A percentile compares a stretch with the other conserved stretches of the same genome.
These are phyloP conservation scores for Pristionchus japonicus DNA, from an alignment of 2,888 invertebrate species.

Conservation along the genomic window DNA sequence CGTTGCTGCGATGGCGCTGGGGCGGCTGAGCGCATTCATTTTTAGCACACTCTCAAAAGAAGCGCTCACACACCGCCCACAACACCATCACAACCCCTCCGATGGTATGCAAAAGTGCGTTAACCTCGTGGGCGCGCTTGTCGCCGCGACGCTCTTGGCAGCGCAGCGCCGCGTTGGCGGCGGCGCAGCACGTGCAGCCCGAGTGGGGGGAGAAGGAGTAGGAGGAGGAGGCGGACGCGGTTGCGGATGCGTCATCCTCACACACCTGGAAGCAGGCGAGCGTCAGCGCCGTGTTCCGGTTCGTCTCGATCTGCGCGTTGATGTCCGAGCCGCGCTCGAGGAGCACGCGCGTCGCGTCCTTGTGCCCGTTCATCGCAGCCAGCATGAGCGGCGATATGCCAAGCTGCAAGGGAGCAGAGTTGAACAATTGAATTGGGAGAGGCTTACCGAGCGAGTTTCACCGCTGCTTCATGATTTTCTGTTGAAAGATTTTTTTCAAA, in stretches of 20 bases:
- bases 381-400: conserved; percentile 99
- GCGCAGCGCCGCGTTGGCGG: neutral
- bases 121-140: neutral
- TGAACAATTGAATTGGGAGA: too few relatives aligned
- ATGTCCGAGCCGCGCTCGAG: conserved; percentile 98
- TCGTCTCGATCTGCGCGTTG: conserved; percentile 97
- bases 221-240: too few relatives aligned
- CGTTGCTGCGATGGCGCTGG: neutral
- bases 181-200: neutral
- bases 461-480: too few relatives aligned
- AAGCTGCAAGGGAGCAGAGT: conserved; percentile 84
- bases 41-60: neutral
- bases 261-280: conserved; percentile 81
- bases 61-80: neutral
- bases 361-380: conserved; percentile 98
- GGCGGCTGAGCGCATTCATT: neutral
- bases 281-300: conserved; percentile 96
- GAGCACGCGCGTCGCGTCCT: conserved; percentile 91
- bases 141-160: neutral
- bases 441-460: too few relatives aligned
- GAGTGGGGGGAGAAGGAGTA: too few relatives aligned
- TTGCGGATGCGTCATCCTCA: neutral
- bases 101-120: neutral
- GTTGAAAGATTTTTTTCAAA: too few relatives aligned
- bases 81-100: too few relatives aligned